These are phyloP conservation scores for Acleris emargana DNA, from an alignment of 2,888 invertebrate genomes.

Conservation along the genomic window DNA sequence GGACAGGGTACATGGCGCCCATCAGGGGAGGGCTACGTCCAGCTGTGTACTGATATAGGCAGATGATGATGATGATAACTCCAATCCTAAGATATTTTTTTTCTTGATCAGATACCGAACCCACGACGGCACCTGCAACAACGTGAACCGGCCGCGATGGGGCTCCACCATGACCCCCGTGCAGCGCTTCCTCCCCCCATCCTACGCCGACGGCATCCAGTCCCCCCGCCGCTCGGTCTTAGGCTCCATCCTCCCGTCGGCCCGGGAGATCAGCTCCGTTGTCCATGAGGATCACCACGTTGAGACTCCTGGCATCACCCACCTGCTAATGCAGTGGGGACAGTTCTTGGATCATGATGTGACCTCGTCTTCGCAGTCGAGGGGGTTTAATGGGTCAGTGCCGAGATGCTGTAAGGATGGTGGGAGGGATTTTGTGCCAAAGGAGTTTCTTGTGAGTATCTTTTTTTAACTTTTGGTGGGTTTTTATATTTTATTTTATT, in stretches of 20 bases:
- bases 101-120: constrained; percentile 87
- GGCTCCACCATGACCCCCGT: constrained; percentile 93
- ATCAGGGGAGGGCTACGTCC: no score
- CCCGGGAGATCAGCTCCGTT: constrained; percentile 88
- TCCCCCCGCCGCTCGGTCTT: constrained; percentile 84
- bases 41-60: no score
- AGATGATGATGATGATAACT: no score
- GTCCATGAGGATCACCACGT: constrained; percentile 85
- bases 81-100: background rate
- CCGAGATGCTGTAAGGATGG: constrained; percentile 89
- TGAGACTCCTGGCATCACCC: constrained; percentile 87
- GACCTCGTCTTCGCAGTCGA: constrained; percentile 90
- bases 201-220: constrained; percentile 90
- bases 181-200: constrained; percentile 90
- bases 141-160: constrained; percentile 89
- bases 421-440: constrained; percentile 84
- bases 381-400: constrained; percentile 90
- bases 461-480: background rate
- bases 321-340: constrained; percentile 95
- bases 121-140: constrained; percentile 95
- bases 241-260: constrained; percentile 87
- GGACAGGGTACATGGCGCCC: no score
- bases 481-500: no score
- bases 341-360: constrained; percentile 96
- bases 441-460: constrained; percentile 83